Conservation (phyloP, 2,797 vertebrate genomes). For the Garrulus glandarius region DNA sequence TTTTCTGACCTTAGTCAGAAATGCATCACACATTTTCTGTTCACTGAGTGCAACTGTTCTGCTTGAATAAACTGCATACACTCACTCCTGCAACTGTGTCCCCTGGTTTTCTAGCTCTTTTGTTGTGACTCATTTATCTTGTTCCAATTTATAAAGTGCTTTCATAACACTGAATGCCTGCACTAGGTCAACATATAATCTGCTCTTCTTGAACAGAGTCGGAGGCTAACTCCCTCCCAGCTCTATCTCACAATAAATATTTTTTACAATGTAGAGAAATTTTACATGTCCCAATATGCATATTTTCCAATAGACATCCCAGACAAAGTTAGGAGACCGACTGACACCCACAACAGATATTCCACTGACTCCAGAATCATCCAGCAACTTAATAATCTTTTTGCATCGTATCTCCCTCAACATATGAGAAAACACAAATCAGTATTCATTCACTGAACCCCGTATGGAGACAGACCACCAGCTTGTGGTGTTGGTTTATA, state of each 20-base stretch:
- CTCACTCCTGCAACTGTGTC: conserved; percentile 28
- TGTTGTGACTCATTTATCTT: conserved; percentile 60
- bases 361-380: not conserved
- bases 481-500: not conserved
- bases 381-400: not conserved
- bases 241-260: not conserved
- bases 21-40: conserved; percentile 47
- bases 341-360: not conserved
- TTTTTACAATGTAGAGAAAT: not conserved
- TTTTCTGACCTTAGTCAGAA: conserved; percentile 45
- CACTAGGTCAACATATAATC: conserved; percentile 45
- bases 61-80: conserved; percentile 36
- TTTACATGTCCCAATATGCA: not conserved
- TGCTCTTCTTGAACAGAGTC: conserved; percentile 10
- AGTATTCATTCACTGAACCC: not conserved
- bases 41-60: conserved; percentile 32
- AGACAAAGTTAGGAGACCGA: not conserved
- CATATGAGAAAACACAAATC: not conserved
- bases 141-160: conserved; percentile 50
- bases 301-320: not conserved
- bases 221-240: not conserved
- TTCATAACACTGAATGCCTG: conserved; percentile 55
- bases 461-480: not conserved
- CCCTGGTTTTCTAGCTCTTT: conserved; percentile 39
- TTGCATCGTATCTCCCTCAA: not conserved